Evolutionary conservation across 2,113 vertebrate species (phyloP).

Genomic region (Zapus hudsonius): DNA sequence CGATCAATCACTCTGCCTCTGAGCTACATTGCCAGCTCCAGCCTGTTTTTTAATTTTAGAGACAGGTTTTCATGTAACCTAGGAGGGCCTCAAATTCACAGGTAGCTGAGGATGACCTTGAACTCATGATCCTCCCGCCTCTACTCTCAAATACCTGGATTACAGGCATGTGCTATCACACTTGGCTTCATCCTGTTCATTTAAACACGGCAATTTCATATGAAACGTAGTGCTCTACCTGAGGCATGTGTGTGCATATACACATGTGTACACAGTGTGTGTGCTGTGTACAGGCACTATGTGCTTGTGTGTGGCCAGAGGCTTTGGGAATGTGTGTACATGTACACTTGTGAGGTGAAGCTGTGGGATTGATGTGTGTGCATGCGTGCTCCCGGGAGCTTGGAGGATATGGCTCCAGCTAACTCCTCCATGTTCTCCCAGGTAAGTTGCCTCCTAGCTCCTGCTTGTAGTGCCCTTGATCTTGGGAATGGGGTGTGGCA

Average conservation of each 20-base stretch:
- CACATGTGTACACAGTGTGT: not conserved
- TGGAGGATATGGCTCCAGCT: not conserved
- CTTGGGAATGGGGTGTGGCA: not conserved
- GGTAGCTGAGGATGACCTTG: too few species aligned
- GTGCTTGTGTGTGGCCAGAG: not conserved
- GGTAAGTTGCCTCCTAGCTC: too few species aligned
- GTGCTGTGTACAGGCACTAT: not conserved
- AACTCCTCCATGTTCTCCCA: rapidly evolving
- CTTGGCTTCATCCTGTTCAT: not conserved
- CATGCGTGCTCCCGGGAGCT: not conserved
- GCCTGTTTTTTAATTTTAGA: too few species aligned
- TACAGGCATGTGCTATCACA: too few species aligned
- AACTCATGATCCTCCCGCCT: too few species aligned
- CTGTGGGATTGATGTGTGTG: rapidly evolving
- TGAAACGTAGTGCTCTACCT: not conserved
- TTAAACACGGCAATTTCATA: not conserved
- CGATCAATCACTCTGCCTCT: not conserved
- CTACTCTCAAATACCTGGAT: too few species aligned
- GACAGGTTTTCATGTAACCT: too few species aligned
- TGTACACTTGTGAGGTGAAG: too few species aligned
- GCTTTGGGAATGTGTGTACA: not conserved
- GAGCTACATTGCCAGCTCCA: not conserved
- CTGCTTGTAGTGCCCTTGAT: not conserved
- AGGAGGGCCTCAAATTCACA: too few species aligned
- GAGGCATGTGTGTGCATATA: not conserved